phyloP scores from a whole-genome alignment of 2,113 vertebrate genomes.

The Ailurus styani region DNA sequence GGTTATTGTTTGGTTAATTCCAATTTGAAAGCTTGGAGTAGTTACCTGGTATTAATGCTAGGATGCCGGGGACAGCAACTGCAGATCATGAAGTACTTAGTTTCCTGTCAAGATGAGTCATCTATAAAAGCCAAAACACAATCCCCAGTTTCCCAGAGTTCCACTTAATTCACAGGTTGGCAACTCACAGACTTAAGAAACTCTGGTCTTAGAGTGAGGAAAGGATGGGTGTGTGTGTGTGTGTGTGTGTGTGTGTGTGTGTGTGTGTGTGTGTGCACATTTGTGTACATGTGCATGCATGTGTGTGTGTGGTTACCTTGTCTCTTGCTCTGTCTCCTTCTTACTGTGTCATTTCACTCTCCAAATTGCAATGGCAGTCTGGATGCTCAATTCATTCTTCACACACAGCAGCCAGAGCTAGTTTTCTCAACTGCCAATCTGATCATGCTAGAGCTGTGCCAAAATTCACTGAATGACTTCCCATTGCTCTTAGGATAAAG shows the following conservation, averaged over 20 bases:
- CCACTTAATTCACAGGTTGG: slow-evolving; percentile 6
- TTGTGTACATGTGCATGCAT: neutral
- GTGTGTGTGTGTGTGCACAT: neutral
- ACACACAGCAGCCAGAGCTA: neutral
- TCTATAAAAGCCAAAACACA: neutral
- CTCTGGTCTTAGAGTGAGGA: neutral
- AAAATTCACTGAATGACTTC: neutral
- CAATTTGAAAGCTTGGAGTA: slow-evolving; percentile 1
- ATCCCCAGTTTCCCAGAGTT: neutral
- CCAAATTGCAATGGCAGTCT: neutral
- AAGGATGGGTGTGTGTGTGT: neutral
- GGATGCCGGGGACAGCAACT: neutral
- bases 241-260: neutral
- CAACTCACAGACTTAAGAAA: slow-evolving; percentile 13
- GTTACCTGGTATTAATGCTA: neutral
- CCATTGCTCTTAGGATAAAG: slow-evolving; percentile 1
- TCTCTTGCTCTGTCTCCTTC: neutral
- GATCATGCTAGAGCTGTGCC: neutral
- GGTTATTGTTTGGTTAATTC: slow-evolving; percentile 33
- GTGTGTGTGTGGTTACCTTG: neutral
- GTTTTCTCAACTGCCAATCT: slow-evolving; percentile 39
- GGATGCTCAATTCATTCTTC: neutral
- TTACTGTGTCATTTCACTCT: neutral
- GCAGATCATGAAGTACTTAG: neutral
- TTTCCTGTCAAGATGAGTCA: slow-evolving; percentile 1